A percentile compares a stretch with the other conserved stretches of the same genome.
Conservation (phyloP, 1,140 invertebrate genomes). For the Teleopsis dalmanni region DNA sequence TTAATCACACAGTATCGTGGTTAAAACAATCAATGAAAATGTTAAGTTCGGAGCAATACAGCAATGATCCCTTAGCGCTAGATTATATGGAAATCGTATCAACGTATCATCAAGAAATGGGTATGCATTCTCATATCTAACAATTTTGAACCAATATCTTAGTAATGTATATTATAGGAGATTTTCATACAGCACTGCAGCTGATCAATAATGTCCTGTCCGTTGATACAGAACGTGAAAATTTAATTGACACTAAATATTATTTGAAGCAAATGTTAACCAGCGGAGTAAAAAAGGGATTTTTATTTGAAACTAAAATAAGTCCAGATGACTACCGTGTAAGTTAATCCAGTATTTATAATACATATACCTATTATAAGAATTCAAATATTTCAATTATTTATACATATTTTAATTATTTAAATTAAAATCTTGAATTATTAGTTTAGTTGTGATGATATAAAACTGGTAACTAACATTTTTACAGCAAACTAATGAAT, state of each 20-base stretch:
- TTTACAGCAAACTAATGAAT: constrained; percentile 19
- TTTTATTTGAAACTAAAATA: constrained; percentile 22
- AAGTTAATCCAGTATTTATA: background rate
- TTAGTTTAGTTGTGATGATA: background rate
- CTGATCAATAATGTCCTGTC: constrained; percentile 82
- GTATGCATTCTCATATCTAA: constrained; percentile 23
- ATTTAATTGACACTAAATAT: constrained; percentile 68
- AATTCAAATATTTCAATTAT: background rate
- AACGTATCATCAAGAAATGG: constrained; percentile 67
- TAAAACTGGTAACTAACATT: too few relatives aligned
- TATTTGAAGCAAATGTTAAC: constrained; percentile 39
- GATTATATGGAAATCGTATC: constrained; percentile 35
- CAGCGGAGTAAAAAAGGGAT: constrained; percentile 25
- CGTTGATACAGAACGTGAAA: constrained; percentile 72
- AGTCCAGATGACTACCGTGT: constrained; percentile 25
- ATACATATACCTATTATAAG: background rate
- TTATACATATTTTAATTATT: background rate
- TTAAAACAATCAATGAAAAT: constrained; percentile 70
- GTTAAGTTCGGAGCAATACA: constrained; percentile 20
- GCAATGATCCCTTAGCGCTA: constrained; percentile 18
- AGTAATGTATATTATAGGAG: too few relatives aligned
- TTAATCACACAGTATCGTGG: constrained; percentile 86
- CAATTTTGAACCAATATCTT: background rate
- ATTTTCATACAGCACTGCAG: constrained; percentile 71
- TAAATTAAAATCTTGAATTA: background rate